Conservation (phyloP, 1,140 invertebrate species). For the Diprion similis region DNA sequence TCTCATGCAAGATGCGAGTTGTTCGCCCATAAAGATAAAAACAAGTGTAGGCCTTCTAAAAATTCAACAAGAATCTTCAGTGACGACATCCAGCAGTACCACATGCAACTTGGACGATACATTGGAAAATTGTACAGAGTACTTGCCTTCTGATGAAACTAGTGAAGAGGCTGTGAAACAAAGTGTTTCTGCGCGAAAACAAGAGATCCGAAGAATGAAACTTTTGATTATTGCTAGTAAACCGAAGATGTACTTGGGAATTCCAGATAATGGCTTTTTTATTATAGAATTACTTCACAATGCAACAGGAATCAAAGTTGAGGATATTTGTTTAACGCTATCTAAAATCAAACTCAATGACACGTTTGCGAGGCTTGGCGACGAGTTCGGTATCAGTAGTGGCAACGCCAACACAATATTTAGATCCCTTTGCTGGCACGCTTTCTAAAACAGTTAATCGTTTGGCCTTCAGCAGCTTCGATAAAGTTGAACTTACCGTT, state of each 20-base stretch:
- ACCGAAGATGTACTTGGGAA: slow-evolving; percentile 19
- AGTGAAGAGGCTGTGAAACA: neutral
- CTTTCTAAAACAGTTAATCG: slow-evolving; percentile 17
- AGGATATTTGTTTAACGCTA: slow-evolving; percentile 15
- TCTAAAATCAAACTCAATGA: slow-evolving; percentile 15
- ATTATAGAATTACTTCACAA: slow-evolving; percentile 4
- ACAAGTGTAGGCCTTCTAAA: neutral
- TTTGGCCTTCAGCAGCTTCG: slow-evolving; percentile 14
- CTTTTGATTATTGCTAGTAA: slow-evolving; percentile 18
- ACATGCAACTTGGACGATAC: slow-evolving; percentile 7
- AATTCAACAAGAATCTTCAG: slow-evolving; percentile 5
- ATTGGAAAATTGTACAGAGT: slow-evolving; percentile 9
- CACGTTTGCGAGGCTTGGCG: slow-evolving; percentile 13
- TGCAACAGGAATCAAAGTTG: slow-evolving; percentile 6
- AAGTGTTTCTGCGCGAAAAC: slow-evolving; percentile 9
- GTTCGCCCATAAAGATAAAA: slow-evolving; percentile 2
- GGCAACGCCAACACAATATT: slow-evolving; percentile 11
- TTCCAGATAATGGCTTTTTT: slow-evolving; percentile 11
- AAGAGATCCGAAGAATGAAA: slow-evolving; percentile 15
- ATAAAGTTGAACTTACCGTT: slow-evolving; percentile 32
- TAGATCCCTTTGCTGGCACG: slow-evolving; percentile 20
- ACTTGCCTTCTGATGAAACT: slow-evolving; percentile 2
- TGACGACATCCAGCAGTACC: slow-evolving; percentile 6
- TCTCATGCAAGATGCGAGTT: slow-evolving; percentile 1
- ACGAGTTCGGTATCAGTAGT: slow-evolving; percentile 19